phyloP scores from a whole-genome alignment of 1,140 invertebrate genomes.

The Caenorhabditis latens region DNA sequence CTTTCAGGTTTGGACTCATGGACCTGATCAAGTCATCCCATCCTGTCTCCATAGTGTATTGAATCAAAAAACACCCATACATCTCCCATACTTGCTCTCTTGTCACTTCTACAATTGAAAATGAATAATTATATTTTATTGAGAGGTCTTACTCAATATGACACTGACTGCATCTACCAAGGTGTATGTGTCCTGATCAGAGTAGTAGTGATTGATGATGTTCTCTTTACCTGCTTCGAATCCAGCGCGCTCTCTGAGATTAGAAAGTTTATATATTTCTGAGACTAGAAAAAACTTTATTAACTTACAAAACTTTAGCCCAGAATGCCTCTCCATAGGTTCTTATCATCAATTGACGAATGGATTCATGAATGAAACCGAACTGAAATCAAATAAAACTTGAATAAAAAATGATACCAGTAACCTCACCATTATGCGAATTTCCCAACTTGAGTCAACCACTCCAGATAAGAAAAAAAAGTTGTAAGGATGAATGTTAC shows the following conservation, averaged over 20 bases:
- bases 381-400: slow-evolving; percentile 64
- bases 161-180: slow-evolving; percentile 70
- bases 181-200: slow-evolving; percentile 71
- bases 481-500: too few species aligned
- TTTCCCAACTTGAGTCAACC: neutral
- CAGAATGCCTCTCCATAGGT: slow-evolving; percentile 69
- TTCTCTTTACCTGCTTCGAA: slow-evolving; percentile 75
- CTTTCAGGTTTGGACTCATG: slow-evolving; percentile 66
- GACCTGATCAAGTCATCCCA: slow-evolving; percentile 66
- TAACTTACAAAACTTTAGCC: slow-evolving; percentile 67
- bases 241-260: slow-evolving; percentile 64
- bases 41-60: slow-evolving; percentile 74
- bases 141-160: slow-evolving; percentile 61
- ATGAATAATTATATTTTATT: neutral
- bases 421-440: neutral
- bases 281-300: neutral
- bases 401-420: too few species aligned
- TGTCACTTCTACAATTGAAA: slow-evolving; percentile 64
- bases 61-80: slow-evolving; percentile 73
- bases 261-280: neutral
- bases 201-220: slow-evolving; percentile 73
- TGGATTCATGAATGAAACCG: slow-evolving; percentile 69
- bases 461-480: neutral
- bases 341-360: slow-evolving; percentile 64
- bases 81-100: slow-evolving; percentile 74